Evolutionary conservation across 2,113 vertebrate genomes (phyloP), one percentile per base, ranked within the genome.

Genomic region (Sturnira hondurensis): DNA sequence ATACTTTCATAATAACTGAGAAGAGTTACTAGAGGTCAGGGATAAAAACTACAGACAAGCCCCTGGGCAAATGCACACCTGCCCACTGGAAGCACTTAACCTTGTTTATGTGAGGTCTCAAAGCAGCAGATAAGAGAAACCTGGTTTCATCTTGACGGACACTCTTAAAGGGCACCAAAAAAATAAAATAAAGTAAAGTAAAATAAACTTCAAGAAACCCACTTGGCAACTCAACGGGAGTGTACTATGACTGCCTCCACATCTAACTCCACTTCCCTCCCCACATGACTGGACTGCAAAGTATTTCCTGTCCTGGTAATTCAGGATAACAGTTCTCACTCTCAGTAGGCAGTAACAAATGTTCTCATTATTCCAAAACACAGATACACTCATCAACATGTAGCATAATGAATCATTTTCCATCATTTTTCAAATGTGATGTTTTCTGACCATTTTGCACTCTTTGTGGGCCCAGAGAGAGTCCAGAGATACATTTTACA

Each of bases 391-490:
- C 17, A 26, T 68, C 26, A 33, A 16, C 33, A 52, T 43, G 47
- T 41, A 84, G 38, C 19, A 73, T 1, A 47, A 33, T 28, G 8
- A 73, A 74, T 74, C 15, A 19, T 5, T 24, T 80, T 73, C 33
- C 14, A 88, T 63, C 41, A 63, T n/a, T 80, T 92, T 92, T 93
- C 65, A n/a, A 52, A 81, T 77, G 52, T 47, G 20, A 33, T 67
- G 2, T 58, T 41, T 86, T 52, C 13, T 52, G 56, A 87, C 14
- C 43, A 31, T 54, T 68, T 91, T 61, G 38, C 24, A 36, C 65
- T 54, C 33, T 36, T 63, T 67, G 13, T 43, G 33, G 31, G 36
- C 17, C 24, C 68, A 67, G 24, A 92, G 70, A 77, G 52, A 41
- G 12, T 45, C 3, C 26, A 50, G 3, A 38, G 31, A 74, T 22